These are phyloP conservation scores for Lycophotia porphyrea DNA, from an alignment of 2,888 invertebrate species.

Conservation along the genomic window DNA sequence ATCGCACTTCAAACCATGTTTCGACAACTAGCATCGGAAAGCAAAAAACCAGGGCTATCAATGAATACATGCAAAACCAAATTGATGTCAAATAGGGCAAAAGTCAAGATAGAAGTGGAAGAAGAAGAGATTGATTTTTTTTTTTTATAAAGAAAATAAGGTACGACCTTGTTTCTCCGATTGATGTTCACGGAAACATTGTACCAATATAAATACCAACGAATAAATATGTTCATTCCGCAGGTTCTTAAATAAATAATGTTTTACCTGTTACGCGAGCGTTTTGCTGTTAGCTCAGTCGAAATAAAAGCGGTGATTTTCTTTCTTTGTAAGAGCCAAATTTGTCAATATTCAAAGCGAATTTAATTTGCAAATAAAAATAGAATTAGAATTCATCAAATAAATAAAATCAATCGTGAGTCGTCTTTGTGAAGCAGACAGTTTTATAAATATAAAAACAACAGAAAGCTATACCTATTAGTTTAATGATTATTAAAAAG, in stretches of 20 bases:
- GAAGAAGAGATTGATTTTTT: too few relatives aligned
- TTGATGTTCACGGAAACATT: constrained; percentile 39
- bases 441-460: background rate
- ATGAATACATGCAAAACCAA: too few relatives aligned
- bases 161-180: constrained; percentile 7
- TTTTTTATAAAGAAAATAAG: too few relatives aligned
- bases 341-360: constrained; percentile 26
- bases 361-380: constrained; percentile 4
- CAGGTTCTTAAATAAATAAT: constrained; percentile 59
- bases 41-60: too few relatives aligned
- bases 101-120: too few relatives aligned
- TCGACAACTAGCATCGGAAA: too few relatives aligned
- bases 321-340: constrained; percentile 24
- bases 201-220: constrained; percentile 47
- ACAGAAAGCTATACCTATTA: too few relatives aligned
- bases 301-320: constrained; percentile 53
- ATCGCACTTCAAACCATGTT: too few relatives aligned
- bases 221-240: constrained; percentile 46
- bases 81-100: too few relatives aligned
- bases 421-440: background rate
- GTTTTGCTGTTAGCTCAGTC: constrained; percentile 43
- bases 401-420: constrained; percentile 1
- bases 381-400: constrained; percentile 1
- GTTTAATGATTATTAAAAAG: constrained; percentile 2
- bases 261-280: constrained; percentile 53